A percentile compares a stretch with the other conserved stretches of the same genome.
Conservation (phyloP, 2,113 vertebrate genomes). For the Etheostoma spectabile region DNA sequence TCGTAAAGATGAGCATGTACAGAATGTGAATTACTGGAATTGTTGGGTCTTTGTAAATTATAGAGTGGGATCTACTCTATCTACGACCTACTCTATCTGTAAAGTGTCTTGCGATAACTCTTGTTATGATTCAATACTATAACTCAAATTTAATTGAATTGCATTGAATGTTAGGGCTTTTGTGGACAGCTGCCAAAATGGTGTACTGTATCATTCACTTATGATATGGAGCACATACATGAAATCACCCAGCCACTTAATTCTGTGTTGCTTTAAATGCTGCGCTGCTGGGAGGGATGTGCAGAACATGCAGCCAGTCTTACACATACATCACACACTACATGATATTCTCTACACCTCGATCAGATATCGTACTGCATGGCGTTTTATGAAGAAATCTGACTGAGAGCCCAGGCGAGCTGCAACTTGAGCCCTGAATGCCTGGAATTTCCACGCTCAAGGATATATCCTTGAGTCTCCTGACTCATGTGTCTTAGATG, state of each 20-base stretch:
- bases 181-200: slow-evolving; percentile 61
- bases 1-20: slow-evolving; percentile 42
- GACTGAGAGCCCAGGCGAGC: slow-evolving; percentile 83
- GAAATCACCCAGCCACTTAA: slow-evolving; percentile 48
- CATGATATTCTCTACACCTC: slow-evolving; percentile 55
- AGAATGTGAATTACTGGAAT: slow-evolving; percentile 23
- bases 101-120: too few relatives aligned
- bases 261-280: slow-evolving; percentile 28
- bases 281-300: slow-evolving; percentile 19
- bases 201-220: slow-evolving; percentile 40
- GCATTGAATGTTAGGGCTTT: background rate
- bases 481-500: slow-evolving; percentile 74
- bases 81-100: too few relatives aligned
- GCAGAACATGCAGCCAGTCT: slow-evolving; percentile 29
- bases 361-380: slow-evolving; percentile 77
- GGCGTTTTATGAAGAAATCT: slow-evolving; percentile 81
- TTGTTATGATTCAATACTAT: too few relatives aligned
- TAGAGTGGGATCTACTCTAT: too few relatives aligned
- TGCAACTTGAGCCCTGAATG: slow-evolving; percentile 90
- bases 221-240: slow-evolving; percentile 21
- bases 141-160: too few relatives aligned
- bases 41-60: too few relatives aligned
- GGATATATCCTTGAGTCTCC: slow-evolving; percentile 73
- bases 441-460: slow-evolving; percentile 89
- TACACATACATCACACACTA: slow-evolving; percentile 52